Base-by-base conservation (phyloP, 2,797 vertebrate genomes). In the Pitangus sulphuratus region DNA sequence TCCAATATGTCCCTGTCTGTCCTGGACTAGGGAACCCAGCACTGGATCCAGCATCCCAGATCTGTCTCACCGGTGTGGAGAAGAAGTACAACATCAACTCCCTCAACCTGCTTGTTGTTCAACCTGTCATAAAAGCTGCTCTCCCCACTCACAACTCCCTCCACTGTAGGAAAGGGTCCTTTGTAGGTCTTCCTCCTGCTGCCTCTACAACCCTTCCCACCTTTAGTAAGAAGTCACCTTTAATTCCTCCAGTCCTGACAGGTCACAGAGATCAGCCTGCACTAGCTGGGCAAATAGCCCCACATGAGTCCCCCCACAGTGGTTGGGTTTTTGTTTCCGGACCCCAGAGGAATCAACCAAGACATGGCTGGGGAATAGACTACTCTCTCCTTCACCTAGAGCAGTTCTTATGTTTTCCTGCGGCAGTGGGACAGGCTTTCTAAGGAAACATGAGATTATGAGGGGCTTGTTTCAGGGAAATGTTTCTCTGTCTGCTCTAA, bases 141-240 rank as follows among this genome's bases (percentile, higher is more conserved):
- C 12, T 15, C n/a, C 24, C 17, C 0, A 0, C 18, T 48, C 39
- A 40, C 64, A 7, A 2, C 3, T 2, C 6, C 11, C 2, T 60
- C 37, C 26, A 25, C 61, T 66, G 28, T 51, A 51, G 28, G 28
- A 51, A 51, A 51, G 28, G 16, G 18, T 16, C 18, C 21, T 57
- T 47, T 57, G 31, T 25, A 75, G 48, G 19, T 70, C 28, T 60
- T 84, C 26, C 11, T 74, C 24, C n/a, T 2, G 1, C 24, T 65
- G 28, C 28, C 39, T 86, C 47, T 54, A 53, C 75, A 81, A 30
- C 20, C 17, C n/a, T 64, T 53, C 24, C 22, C 4, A 4, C 30
- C 12, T 50, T 78, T n/a, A 87, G 28, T 20, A 70, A 81, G 39
- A 81, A 60, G 30, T 33, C 40, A 64, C 24, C 11, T 65, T 86